A percentile compares a stretch with the other conserved stretches of the same genome.
These are phyloP conservation scores for Lethrus apterus DNA, from an alignment of 1,140 invertebrate genomes.

Conservation along the genomic window DNA sequence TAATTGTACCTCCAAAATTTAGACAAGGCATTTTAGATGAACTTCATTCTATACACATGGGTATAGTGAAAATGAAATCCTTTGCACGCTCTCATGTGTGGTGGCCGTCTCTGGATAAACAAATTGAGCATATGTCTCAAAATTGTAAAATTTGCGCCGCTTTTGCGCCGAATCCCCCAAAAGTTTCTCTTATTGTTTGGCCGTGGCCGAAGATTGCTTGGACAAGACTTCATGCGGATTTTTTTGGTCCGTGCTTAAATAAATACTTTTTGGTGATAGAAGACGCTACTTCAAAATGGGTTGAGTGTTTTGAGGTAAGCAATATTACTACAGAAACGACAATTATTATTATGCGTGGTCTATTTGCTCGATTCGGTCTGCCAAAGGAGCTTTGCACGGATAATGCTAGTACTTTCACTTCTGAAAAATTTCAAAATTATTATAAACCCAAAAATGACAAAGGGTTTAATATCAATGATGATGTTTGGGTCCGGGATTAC, in stretches of 20 bases:
- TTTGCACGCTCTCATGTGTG: slow-evolving; percentile 13
- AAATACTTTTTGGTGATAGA: slow-evolving; percentile 30
- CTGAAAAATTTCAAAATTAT: slow-evolving; percentile 31
- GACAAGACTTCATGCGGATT: slow-evolving; percentile 44
- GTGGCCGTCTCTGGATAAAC: slow-evolving; percentile 23
- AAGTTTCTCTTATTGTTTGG: slow-evolving; percentile 2
- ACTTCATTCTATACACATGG: slow-evolving; percentile 9
- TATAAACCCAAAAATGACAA: no score
- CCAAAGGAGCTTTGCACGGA: slow-evolving; percentile 32
- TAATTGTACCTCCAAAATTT: slow-evolving; percentile 27
- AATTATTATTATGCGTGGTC: slow-evolving; percentile 22
- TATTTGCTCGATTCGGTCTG: slow-evolving; percentile 35
- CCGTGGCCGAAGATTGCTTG: slow-evolving; percentile 34
- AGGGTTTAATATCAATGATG: no score
- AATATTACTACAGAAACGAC: background rate
- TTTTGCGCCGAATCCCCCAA: background rate
- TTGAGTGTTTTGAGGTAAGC: slow-evolving; percentile 21
- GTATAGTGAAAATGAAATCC: slow-evolving; percentile 14
- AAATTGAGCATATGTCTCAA: slow-evolving; percentile 18
- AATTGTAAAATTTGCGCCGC: slow-evolving; percentile 15
- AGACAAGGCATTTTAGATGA: slow-evolving; percentile 18
- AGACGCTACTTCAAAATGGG: slow-evolving; percentile 38
- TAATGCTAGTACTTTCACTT: slow-evolving; percentile 33
- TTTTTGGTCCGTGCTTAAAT: slow-evolving; percentile 35
- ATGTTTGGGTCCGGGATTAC: no score